phyloP scores from a whole-genome alignment of 1,140 invertebrate genomes.

The Eurosta solidaginis region DNA sequence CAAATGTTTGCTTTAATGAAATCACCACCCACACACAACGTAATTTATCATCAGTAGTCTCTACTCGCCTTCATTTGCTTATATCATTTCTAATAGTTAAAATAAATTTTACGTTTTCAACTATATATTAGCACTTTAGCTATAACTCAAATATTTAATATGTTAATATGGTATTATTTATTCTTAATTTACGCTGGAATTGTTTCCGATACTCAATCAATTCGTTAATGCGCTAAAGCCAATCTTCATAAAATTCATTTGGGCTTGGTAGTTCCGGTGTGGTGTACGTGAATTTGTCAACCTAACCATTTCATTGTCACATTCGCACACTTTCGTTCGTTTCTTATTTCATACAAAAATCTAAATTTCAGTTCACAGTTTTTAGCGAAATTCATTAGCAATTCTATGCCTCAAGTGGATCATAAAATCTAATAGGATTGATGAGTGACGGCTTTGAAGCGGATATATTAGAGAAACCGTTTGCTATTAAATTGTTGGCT shows the following conservation, averaged over 20 bases:
- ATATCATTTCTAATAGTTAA: not conserved
- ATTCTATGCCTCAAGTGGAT: not conserved
- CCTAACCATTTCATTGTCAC: too few relatives aligned
- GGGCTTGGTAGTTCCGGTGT: slow-evolving; percentile 9
- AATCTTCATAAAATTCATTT: not conserved
- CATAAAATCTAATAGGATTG: slow-evolving; percentile 15
- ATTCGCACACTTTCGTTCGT: not conserved
- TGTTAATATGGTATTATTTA: not conserved
- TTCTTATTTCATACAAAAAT: not conserved
- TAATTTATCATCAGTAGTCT: too few relatives aligned
- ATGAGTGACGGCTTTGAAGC: not conserved
- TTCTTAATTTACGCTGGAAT: not conserved
- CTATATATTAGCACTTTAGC: not conserved
- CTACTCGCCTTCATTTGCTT: too few relatives aligned
- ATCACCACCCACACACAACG: too few relatives aligned
- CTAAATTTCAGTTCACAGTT: not conserved
- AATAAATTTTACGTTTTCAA: not conserved
- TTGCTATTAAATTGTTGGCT: too few relatives aligned
- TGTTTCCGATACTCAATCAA: not conserved
- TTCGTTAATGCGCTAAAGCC: not conserved
- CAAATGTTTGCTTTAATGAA: too few relatives aligned
- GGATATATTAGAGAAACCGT: not conserved
- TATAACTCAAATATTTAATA: not conserved
- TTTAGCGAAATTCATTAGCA: not conserved
- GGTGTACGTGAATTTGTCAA: not conserved